These are phyloP conservation scores for Antitype chi DNA, from an alignment of 2,888 invertebrate genomes.

Conservation along the genomic window DNA sequence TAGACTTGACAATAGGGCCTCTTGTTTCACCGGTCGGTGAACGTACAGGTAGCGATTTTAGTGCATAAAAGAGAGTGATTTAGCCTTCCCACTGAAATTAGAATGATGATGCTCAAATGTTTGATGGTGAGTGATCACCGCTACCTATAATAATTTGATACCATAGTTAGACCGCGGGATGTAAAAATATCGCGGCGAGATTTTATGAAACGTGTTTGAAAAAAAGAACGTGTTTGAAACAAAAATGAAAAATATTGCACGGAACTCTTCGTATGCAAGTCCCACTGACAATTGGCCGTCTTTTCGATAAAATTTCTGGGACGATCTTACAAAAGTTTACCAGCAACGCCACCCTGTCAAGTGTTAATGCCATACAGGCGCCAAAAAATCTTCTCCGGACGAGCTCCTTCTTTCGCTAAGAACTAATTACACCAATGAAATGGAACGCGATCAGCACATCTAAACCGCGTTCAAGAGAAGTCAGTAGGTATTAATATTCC, in stretches of 20 bases:
- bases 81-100: not conserved
- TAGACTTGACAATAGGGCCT: slow-evolving; percentile 86
- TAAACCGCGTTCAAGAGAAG: no score
- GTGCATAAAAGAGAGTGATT: slow-evolving; percentile 63
- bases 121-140: not conserved
- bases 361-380: not conserved
- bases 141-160: no score
- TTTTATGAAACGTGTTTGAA: no score
- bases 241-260: no score
- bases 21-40: slow-evolving; percentile 88
- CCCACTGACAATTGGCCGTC: not conserved
- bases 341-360: not conserved
- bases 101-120: not conserved
- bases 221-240: no score
- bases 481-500: no score
- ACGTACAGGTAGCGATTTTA: slow-evolving; percentile 68
- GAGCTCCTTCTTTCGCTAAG: not conserved
- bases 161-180: no score
- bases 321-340: no score
- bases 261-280: no score
- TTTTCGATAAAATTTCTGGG: not conserved
- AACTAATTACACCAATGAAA: no score
- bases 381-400: not conserved
- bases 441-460: no score
- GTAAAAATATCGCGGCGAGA: no score